Percentiles rank a stretch among this genome's conserved stretches.
Conservation (phyloP, 2,888 invertebrate genomes). For the Xiphydria camelus region DNA sequence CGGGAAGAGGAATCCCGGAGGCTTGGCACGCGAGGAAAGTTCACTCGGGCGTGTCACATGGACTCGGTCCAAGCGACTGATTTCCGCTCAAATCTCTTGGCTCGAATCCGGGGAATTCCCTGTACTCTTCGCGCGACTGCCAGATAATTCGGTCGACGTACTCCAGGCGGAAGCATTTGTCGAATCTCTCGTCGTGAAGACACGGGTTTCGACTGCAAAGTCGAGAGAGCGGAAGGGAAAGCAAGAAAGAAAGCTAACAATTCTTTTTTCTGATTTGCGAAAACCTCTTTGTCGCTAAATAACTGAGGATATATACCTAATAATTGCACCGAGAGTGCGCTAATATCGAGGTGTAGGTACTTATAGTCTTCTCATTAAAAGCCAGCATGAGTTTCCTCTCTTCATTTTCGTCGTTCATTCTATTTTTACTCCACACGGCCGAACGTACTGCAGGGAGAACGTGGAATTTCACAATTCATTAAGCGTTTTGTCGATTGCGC, state of each 20-base stretch:
- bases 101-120: conserved; percentile 19
- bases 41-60: conserved; percentile 32
- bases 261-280: no score
- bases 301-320: no score
- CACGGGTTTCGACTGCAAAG: no score
- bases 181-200: no score
- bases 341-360: no score
- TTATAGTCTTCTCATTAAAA: conserved; percentile 45
- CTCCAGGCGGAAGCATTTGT: conserved; percentile 14
- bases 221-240: no score
- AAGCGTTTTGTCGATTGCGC: conserved; percentile 35
- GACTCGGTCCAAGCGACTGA: conserved; percentile 47
- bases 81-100: conserved; percentile 37
- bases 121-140: conserved; percentile 15
- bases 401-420: conserved; percentile 33
- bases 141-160: conserved; percentile 24
- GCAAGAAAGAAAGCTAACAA: no score
- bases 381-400: conserved; percentile 25
- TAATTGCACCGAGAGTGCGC: no score
- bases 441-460: conserved; percentile 17
- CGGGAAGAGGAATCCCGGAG: conserved; percentile 20
- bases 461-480: conserved; percentile 48
- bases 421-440: conserved; percentile 24
- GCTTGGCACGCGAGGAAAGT: conserved; percentile 38
- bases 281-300: no score